These are phyloP conservation scores for Cheilosia grossa DNA, from an alignment of 2,888 invertebrate species.

Conservation along the genomic window DNA sequence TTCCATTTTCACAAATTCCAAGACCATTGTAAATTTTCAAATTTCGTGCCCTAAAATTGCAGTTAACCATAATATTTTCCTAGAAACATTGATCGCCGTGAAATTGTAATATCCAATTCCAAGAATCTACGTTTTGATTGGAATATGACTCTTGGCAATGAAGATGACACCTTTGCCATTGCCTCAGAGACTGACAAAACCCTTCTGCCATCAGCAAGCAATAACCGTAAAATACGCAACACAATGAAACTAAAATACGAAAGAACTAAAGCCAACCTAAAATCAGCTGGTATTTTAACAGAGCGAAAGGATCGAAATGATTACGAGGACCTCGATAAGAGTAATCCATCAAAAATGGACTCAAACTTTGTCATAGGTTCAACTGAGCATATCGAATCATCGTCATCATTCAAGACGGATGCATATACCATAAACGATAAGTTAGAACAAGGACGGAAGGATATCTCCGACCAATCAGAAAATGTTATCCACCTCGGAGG, in stretches of 20 bases:
- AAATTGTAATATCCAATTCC: neutral
- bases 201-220: neutral
- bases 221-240: slow-evolving; percentile 42
- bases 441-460: slow-evolving; percentile 16
- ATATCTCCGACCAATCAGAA: slow-evolving; percentile 23
- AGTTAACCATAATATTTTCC: neutral
- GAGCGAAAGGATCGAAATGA: slow-evolving; percentile 61
- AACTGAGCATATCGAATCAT: neutral
- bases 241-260: slow-evolving; percentile 56
- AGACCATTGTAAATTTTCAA: neutral
- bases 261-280: slow-evolving; percentile 47
- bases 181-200: slow-evolving; percentile 5
- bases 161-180: neutral
- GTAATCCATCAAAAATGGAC: slow-evolving; percentile 47
- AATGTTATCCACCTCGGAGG: slow-evolving; percentile 45
- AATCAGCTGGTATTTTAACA: slow-evolving; percentile 33
- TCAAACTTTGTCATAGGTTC: slow-evolving; percentile 20
- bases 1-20: neutral
- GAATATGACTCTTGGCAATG: slow-evolving; percentile 10
- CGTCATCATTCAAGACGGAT: slow-evolving; percentile 27
- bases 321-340: slow-evolving; percentile 76
- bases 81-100: too few species aligned
- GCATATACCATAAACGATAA: slow-evolving; percentile 16
- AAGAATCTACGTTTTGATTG: neutral
- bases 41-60: neutral